Conservation (phyloP, 2,888 invertebrate genomes). For the Alcis repandata region DNA sequence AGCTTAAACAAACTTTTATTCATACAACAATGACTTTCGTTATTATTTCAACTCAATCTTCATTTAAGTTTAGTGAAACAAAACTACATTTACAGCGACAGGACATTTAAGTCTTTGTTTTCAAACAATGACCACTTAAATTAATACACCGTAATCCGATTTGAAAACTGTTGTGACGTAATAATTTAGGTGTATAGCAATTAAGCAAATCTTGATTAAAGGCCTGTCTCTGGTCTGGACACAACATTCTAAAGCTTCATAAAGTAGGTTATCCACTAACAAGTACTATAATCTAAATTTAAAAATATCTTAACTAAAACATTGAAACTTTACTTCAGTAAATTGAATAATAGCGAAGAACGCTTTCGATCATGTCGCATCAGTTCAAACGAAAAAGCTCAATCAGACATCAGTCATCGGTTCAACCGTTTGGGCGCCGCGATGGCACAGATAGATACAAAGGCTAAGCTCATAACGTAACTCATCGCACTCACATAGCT, state of each 20-base stretch:
- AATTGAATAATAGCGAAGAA: too few species aligned
- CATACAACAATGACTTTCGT: too few species aligned
- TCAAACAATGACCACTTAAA: constrained; percentile 10
- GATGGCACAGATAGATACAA: too few species aligned
- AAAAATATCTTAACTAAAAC: not conserved
- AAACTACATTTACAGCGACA: not conserved
- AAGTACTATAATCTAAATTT: too few species aligned
- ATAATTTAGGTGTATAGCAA: constrained; percentile 8
- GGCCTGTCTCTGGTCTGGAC: constrained; percentile 4
- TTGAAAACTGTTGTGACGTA: constrained; percentile 4
- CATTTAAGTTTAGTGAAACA: not conserved
- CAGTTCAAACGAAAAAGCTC: too few species aligned
- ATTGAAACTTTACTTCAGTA: too few species aligned
- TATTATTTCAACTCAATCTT: not conserved
- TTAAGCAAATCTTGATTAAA: constrained; percentile 19
- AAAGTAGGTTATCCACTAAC: not conserved
- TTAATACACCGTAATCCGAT: constrained; percentile 10
- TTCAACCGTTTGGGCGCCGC: too few species aligned
- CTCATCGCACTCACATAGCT: too few species aligned
- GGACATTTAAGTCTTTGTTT: constrained; percentile 2
- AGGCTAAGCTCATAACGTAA: too few species aligned
- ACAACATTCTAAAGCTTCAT: not conserved
- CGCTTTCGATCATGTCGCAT: too few species aligned
- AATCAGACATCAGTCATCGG: too few species aligned
- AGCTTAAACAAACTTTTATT: too few species aligned